These are phyloP conservation scores for Sprattus sprattus DNA, from an alignment of 2,113 vertebrate genomes.

Conservation along the genomic window DNA sequence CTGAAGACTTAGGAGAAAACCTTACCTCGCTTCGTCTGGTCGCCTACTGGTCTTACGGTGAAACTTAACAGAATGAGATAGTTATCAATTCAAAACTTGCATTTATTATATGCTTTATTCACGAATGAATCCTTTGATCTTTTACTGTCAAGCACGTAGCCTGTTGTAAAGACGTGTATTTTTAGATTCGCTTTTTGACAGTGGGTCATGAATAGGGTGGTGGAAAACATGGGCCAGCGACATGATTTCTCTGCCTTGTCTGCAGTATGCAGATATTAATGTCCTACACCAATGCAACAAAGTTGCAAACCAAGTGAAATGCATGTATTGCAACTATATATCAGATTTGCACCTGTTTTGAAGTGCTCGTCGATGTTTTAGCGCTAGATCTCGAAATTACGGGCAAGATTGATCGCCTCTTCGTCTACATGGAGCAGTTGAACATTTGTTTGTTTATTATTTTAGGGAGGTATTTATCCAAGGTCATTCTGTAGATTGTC, in stretches of 20 bases:
- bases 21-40: slow-evolving; percentile 49
- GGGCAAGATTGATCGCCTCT: slow-evolving; percentile 57
- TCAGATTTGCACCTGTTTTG: slow-evolving; percentile 46
- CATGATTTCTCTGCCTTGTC: slow-evolving; percentile 64
- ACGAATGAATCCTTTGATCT: slow-evolving; percentile 35
- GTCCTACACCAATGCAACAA: slow-evolving; percentile 67
- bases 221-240: slow-evolving; percentile 70
- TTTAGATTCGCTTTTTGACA: slow-evolving; percentile 53
- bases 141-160: slow-evolving; percentile 38
- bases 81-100: slow-evolving; percentile 55
- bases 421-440: slow-evolving; percentile 66
- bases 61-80: slow-evolving; percentile 57
- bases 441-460: slow-evolving; percentile 65
- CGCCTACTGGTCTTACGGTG: slow-evolving; percentile 47
- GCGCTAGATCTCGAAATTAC: slow-evolving; percentile 58
- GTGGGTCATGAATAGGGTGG: slow-evolving; percentile 71
- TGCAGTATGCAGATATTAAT: slow-evolving; percentile 59
- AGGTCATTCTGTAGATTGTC: slow-evolving; percentile 70
- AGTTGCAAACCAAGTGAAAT: slow-evolving; percentile 71
- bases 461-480: slow-evolving; percentile 68
- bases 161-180: slow-evolving; percentile 53
- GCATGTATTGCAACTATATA: slow-evolving; percentile 55
- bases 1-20: slow-evolving; percentile 59
- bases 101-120: slow-evolving; percentile 51
- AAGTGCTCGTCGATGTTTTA: slow-evolving; percentile 61